Base-by-base conservation (phyloP, 2,888 invertebrate species). In the Uloborus plumipes region DNA sequence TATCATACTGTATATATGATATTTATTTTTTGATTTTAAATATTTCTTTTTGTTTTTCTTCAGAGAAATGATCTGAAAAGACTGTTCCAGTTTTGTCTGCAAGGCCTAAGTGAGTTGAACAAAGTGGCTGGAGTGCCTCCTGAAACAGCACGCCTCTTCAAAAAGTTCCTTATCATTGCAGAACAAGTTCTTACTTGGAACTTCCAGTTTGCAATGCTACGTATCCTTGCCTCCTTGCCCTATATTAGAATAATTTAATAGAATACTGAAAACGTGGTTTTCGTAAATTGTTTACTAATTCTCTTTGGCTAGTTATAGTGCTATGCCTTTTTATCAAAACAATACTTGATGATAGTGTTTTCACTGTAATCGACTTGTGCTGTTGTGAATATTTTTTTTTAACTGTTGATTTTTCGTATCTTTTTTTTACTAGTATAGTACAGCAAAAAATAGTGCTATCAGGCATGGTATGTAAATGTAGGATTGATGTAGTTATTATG, bases 171-270 rank as follows among this genome's bases (percentile, higher is more conserved):
- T n/a, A 91, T 92, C 72, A 94, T 96, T 84, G 92, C 93, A 0
- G 95, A 95, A 89, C 92, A 92, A 84, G 92, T 95, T 77, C 90
- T 96, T 66, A 93, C 93, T 62, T 96, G 96, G 96, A 93, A 93
- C 86, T 95, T 94, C 89, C 85, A 86, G 59, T 85, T 84, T 77
- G 78, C 85, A 14, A 85, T 85, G 85, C 31, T 85, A 14, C 78
- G 84, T 76, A 85, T 83, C 83, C 83, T 83, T 82, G 59, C 20
- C 16, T 49, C n/a, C n/a, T n/a, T n/a, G n/a, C 39, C 18, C 59
- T 18, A 39, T n/a, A 39, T 50, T 71, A 20, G 16, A 50, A 6
- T 50, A 62, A 13, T 14, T 51, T 50, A 7, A 39, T 39, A 39
- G 39, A 39, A 39, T 39, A 9, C 9, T 39, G 39, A 39, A 39